Conservation (phyloP, 2,888 invertebrate species). For the Eupelmus urozonus region DNA sequence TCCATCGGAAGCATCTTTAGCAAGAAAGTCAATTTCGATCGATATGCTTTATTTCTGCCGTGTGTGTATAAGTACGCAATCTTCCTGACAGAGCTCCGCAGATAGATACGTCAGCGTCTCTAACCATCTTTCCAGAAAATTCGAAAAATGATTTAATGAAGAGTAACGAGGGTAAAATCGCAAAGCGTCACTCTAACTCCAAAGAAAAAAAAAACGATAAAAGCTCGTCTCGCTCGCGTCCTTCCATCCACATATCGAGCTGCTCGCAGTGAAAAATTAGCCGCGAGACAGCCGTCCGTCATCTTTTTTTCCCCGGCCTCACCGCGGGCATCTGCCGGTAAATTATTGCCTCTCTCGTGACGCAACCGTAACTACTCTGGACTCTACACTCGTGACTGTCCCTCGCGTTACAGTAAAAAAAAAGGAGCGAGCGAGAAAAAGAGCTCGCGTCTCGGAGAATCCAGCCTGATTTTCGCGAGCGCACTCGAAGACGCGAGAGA, state of each 20-base stretch:
- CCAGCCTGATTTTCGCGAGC: conserved; percentile 40
- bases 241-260: neutral
- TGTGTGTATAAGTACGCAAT: too few species aligned
- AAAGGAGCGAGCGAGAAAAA: conserved; percentile 20
- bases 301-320: conserved; percentile 42
- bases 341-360: conserved; percentile 31
- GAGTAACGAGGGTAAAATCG: conserved; percentile 5
- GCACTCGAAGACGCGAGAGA: neutral
- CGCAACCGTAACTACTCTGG: conserved; percentile 23
- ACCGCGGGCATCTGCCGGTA: neutral
- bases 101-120: conserved; percentile 9
- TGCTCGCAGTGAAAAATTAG: conserved; percentile 17
- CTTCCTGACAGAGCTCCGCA: neutral
- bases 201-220: neutral
- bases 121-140: conserved; percentile 20
- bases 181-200: conserved; percentile 20
- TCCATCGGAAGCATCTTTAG: neutral
- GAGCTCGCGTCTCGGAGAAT: conserved; percentile 24
- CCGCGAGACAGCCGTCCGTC: conserved; percentile 34
- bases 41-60: neutral
- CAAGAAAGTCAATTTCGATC: neutral
- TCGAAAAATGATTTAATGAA: conserved; percentile 27
- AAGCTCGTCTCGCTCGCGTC: neutral
- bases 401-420: too few species aligned
- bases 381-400: too few species aligned